Evolutionary conservation across 2,797 vertebrate species (phyloP).

Genomic region (Danio tinwini): DNA sequence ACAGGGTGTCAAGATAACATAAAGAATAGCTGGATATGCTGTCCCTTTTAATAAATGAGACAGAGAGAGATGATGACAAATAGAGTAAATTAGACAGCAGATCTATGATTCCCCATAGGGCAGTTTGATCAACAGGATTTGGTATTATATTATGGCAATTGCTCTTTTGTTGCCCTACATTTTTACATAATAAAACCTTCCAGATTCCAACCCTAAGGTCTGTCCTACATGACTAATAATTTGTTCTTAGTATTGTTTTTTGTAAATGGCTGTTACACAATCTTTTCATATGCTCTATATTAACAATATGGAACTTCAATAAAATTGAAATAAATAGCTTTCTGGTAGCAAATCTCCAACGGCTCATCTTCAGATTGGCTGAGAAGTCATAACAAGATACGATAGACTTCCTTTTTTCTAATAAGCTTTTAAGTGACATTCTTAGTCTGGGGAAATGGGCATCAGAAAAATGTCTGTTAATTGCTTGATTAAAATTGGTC

Average conservation of each 20-base stretch:
- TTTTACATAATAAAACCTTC: slow-evolving; percentile 9
- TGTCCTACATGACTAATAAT: not conserved
- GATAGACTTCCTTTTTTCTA: not conserved
- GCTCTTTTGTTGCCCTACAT: slow-evolving; percentile 15
- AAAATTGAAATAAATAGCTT: not conserved
- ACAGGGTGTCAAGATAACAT: slow-evolving; percentile 4
- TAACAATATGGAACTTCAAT: not conserved
- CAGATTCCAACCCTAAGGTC: not conserved
- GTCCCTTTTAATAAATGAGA: slow-evolving; percentile 1
- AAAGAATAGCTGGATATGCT: slow-evolving; percentile 17
- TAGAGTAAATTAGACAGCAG: slow-evolving; percentile 23
- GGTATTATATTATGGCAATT: not conserved
- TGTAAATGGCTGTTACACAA: not conserved
- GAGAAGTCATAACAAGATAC: not conserved
- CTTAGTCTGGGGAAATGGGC: not conserved
- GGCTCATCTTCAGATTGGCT: not conserved
- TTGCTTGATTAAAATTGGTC: not conserved
- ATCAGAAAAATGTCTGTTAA: not conserved
- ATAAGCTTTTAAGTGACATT: not conserved
- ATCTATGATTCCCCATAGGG: not conserved
- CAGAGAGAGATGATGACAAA: slow-evolving; percentile 4
- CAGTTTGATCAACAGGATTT: not conserved
- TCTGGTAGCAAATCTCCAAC: not conserved
- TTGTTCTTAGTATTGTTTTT: not conserved
- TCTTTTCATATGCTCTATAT: not conserved